phyloP scores from a whole-genome alignment of 2,888 invertebrate species.

The Diloba caeruleocephala region DNA sequence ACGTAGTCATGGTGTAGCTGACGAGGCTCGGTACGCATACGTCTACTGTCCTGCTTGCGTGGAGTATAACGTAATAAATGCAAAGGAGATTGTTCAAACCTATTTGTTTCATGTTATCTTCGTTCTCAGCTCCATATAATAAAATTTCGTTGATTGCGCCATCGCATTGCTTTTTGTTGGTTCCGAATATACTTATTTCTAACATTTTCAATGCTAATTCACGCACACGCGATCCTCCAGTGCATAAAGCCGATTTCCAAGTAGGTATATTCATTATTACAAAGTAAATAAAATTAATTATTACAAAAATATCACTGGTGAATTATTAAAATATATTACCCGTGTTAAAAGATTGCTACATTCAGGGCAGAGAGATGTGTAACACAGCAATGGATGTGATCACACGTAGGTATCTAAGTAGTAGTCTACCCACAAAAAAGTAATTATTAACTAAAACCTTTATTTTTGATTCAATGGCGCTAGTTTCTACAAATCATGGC shows the following conservation, averaged over 20 bases:
- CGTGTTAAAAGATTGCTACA: no score
- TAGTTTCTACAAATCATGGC: no score
- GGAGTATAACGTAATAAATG: constrained; percentile 69
- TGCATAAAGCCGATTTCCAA: constrained; percentile 22
- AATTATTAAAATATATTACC: no score
- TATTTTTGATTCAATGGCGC: not conserved
- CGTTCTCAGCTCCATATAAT: constrained; percentile 69
- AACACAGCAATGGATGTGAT: no score
- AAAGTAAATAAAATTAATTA: not conserved
- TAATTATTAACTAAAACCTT: not conserved
- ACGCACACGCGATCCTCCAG: constrained; percentile 26
- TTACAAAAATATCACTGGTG: no score
- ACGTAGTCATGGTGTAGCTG: constrained; percentile 68
- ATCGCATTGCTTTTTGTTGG: constrained; percentile 45
- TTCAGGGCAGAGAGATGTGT: no score
- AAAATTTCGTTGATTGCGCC: constrained; percentile 69
- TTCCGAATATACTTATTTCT: constrained; percentile 17
- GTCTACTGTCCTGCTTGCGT: constrained; percentile 69
- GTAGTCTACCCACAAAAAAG: constrained; percentile 15
- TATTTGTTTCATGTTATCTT: constrained; percentile 58
- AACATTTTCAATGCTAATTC: constrained; percentile 29
- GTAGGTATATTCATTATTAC: constrained; percentile 17
- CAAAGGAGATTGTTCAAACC: constrained; percentile 72
- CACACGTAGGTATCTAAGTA: no score
- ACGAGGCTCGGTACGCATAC: constrained; percentile 71